phyloP scores from a whole-genome alignment of 2,797 vertebrate genomes.

The Melanotaenia maccullochi region DNA sequence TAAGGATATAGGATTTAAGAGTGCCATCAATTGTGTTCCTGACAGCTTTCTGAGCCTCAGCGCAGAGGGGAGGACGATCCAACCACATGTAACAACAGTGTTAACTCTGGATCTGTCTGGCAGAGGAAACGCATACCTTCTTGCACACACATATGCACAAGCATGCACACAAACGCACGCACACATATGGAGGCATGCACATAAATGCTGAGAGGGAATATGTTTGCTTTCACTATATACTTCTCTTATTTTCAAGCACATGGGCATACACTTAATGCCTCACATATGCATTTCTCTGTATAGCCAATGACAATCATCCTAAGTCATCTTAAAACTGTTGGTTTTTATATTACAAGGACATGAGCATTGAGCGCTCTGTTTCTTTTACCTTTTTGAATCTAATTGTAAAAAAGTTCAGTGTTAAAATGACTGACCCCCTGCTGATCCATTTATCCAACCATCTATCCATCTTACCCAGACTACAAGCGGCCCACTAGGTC shows the following conservation, averaged over 20 bases:
- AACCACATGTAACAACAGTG: constrained; percentile 84
- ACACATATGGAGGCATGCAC: constrained; percentile 55
- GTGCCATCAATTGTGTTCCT: constrained; percentile 80
- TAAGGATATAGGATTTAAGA: constrained; percentile 83
- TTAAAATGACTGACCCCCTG: constrained; percentile 47
- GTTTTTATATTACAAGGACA: constrained; percentile 64
- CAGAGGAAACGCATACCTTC: constrained; percentile 76
- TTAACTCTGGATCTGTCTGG: constrained; percentile 81
- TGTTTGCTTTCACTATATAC: constrained; percentile 64
- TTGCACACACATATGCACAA: constrained; percentile 64
- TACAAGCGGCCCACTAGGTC: constrained; percentile 68
- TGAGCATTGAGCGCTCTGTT: constrained; percentile 46
- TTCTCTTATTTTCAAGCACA: constrained; percentile 59
- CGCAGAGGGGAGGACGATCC: constrained; percentile 76
- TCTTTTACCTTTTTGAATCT: constrained; percentile 62
- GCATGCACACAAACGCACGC: constrained; percentile 43
- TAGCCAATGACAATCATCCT: constrained; percentile 42
- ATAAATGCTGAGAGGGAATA: constrained; percentile 50
- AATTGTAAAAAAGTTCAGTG: constrained; percentile 61
- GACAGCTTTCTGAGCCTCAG: constrained; percentile 79
- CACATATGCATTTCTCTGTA: constrained; percentile 43
- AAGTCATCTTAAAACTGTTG: constrained; percentile 63
- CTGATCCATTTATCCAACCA: constrained; percentile 64
- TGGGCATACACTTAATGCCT: constrained; percentile 62
- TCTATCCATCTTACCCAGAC: constrained; percentile 52